Base-by-base conservation (phyloP, 2,797 vertebrate species). In the Sebastes kiyomatsui region DNA sequence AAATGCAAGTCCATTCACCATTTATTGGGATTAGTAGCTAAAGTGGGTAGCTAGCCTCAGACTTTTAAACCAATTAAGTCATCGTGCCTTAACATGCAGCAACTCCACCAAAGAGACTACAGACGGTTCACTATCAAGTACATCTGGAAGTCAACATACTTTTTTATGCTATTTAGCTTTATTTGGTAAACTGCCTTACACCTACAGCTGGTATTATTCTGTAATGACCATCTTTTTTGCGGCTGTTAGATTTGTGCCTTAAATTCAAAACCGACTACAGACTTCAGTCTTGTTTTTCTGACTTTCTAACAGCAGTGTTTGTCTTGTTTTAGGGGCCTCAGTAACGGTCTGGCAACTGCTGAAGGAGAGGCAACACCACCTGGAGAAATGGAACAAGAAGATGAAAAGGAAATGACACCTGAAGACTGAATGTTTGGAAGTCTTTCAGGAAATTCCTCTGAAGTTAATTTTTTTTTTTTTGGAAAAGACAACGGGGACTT, bases 311-410 rank as follows among this genome's bases (percentile, higher is more conserved):
- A 7, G 27, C 2, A 3, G n/a, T 42, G 5, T 42, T 8, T 42
- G 18, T 87, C 5, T 68, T 58, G 0, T 22, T 71, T 72, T 27
- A 96, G 96, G 94, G 12, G 92, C 90, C 2, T 67, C 78, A 6
- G 59, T 95, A 1, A 92, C 93, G 1, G 88, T 94, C 2, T 90
- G 90, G 91, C 93, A 92, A 59, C 81, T 95, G 75, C 77, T 96
- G 75, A 86, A 88, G 75, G 94, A 96, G 78, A 92, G 94, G 28
- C 71, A 74, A 13, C 87, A 89, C 16, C 89, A 83, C 2, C 81
- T 95, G 72, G 88, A 90, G 1, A 93, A 70, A 55, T 90, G 90
- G 91, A 92, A 52, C 77, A 94, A 92, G 75, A 95, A 91, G 86
- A 87, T 66, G 46, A 96, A 95, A 75, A 90, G 18, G 55, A 90